Evolutionary conservation across 2,113 vertebrate species (phyloP), one percentile per base, ranked within the genome.

Genomic region (Zingel zingel): DNA sequence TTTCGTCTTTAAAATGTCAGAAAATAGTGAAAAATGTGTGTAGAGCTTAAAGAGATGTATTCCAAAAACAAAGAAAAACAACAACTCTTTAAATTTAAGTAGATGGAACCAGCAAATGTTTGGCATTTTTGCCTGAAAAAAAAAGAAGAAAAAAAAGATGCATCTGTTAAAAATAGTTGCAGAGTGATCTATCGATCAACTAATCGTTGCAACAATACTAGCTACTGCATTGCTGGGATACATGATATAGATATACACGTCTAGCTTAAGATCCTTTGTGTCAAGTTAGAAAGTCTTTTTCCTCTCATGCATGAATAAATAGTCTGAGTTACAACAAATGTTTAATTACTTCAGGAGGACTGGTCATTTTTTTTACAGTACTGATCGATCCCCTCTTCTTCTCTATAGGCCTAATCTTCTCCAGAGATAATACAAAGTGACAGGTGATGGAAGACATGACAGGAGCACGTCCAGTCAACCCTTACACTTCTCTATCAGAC

Each of bases 401-500:
- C 47, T 50, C 48, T 39, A 80, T 61, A 65, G 12, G 25, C 5
- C 57, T 39, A 62, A 85, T 81, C 67, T 36, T 73, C 48, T 82
- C 1, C 23, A 47, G 58, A 69, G 74, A 84, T 78, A 72, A 88
- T 6, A 16, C 39, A 68, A 67, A 72, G 63, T 79, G 88, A 87
- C 80, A 56, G 48, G 63, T 70, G 79, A 86, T 72, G 69, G 72
- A 72, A 77, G 66, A 70, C 70, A 73, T 67, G 84, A 74, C 74
- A 84, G 78, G 50, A 87, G 67, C 61, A 80, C 6, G 79, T 89
- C 86, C n/a, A 63, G 71, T 58, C 53, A 39, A 68, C 79, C 61
- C 59, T 53, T 77, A 74, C 30, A 30, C 68, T 64, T 65, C 63
- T 66, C 47, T 36, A 56, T 83, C 82, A 83, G 68, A 70, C 74